phyloP scores from a whole-genome alignment of 2,113 vertebrate genomes.

The Protomyctophum bolini region DNA sequence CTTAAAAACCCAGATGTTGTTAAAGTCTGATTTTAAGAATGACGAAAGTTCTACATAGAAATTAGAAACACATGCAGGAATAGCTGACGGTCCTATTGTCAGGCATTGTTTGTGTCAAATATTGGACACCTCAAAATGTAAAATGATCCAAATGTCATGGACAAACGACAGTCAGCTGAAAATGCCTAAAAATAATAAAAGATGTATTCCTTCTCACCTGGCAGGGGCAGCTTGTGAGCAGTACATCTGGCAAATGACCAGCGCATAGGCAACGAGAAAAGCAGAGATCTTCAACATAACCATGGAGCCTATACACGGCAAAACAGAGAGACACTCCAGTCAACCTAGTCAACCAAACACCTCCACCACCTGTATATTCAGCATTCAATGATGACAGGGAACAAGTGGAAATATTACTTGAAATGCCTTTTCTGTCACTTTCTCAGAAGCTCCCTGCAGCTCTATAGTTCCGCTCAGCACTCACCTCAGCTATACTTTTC shows the following conservation, averaged over 20 bases:
- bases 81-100: too few relatives aligned
- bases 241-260: slow-evolving; percentile 92
- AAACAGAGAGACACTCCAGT: slow-evolving; percentile 44
- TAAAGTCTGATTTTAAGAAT: too few relatives aligned
- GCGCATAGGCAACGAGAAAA: slow-evolving; percentile 88
- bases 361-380: background rate
- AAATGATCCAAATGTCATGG: background rate
- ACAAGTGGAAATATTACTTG: background rate
- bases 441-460: slow-evolving; percentile 8
- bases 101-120: too few relatives aligned
- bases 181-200: background rate
- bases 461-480: background rate
- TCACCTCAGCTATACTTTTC: slow-evolving; percentile 10
- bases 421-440: slow-evolving; percentile 18
- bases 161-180: background rate
- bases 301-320: slow-evolving; percentile 81
- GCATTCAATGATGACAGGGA: background rate
- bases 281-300: slow-evolving; percentile 91
- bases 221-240: slow-evolving; percentile 87
- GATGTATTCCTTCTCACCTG: slow-evolving; percentile 81
- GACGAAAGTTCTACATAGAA: too few relatives aligned
- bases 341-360: slow-evolving; percentile 18
- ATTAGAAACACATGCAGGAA: too few relatives aligned
- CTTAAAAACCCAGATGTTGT: too few relatives aligned
- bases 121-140: too few relatives aligned